Evolutionary conservation across 2,113 vertebrate species (phyloP), one percentile per base, ranked within the genome.

Genomic region (Misgurnus anguillicaudatus): DNA sequence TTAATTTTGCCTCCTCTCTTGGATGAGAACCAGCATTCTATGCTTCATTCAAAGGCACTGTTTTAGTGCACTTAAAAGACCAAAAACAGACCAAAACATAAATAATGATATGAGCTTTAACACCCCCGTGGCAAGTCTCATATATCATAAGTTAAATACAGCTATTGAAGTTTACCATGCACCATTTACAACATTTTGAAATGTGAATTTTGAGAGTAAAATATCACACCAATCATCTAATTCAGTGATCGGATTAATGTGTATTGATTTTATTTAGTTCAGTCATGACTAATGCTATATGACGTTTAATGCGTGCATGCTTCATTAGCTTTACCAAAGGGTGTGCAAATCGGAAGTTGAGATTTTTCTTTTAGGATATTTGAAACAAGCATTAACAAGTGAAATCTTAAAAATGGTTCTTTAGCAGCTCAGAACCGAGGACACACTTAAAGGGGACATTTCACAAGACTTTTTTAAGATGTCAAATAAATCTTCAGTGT

Each of bases 41-140:
- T 39, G 19, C 71, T 17, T 63, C 36, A 74, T 75, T 83, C 76
- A 84, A 84, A 87, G 82, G 77, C 84, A 84, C 68, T 21, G 1
- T 19, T 74, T 38, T 57, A 1, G 21, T 36, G 9, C 53, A 41
- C 60, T 39, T 72, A 41, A 78, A 45, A 79, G 62, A 19, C 47
- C 78, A 72, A 16, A 76, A 48, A 73, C 9, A 72, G 3, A 4
- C 78, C 68, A 16, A 76, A 48, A 73, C 9, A 72, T 13, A 4
- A 48, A 48, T 11, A 11, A 48, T 48, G 11, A 48, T 48, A 48
- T 13, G 47, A 4, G 10, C 47, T 13, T 48, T 51, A 14, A 1
- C 48, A 51, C 0, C 14, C 48, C 48, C 48, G 1, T 51, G 13
- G 48, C 14, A 14, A 51, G 5, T 14, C 16, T 11, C 4, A 13